Base-by-base conservation (phyloP, 2,797 vertebrate species). In the Anolis apletophallus region DNA sequence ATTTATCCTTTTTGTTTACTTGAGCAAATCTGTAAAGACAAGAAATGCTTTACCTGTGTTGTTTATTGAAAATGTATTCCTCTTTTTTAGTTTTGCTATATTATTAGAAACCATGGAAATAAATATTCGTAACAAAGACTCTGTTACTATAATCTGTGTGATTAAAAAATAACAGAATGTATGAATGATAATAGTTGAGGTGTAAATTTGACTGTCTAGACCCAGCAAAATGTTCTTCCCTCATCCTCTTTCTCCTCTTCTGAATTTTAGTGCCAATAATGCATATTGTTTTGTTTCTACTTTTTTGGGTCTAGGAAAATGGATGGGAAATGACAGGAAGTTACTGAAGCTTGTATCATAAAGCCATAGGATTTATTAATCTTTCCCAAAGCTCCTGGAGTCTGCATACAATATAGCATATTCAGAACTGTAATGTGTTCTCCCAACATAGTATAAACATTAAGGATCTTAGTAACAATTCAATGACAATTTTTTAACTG, bases 401-500 rank as follows among this genome's bases (percentile, higher is more conserved):
- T 95, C 92, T 91, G 87, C 89, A 93, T 94, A 94, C 29, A 94
- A 93, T 46, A 46, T 87, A 93, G 83, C 83, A 74, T 92, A 94
- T 93, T 95, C 92, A 95, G 94, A 79, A 21, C 36, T 90, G 80
- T 76, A 87, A 69, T 77, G n/a, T 71, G 89, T 59, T 93, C 73
- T 92, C 61, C 84, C 82, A 94, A 85, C 91, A 94, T 95, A 59
- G 21, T 89, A 92, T 89, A 90, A 68, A 93, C 94, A 95, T 96
- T 95, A 95, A 93, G 87, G 87, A 89, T 84, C 61, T 91, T 88
- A 94, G 95, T 95, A 95, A 95, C 94, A 95, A 93, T 94, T 89
- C 92, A 96, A 91, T 96, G 92, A 96, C 95, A 95, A 95, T 95
- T 96, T 95, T 96, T 95, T 95, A 92, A 93, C 85, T 90, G 93